Percentiles rank a stretch among this genome's conserved stretches.
Evolutionary conservation across 2,113 vertebrate species (phyloP).

Genomic region (Solea solea): DNA sequence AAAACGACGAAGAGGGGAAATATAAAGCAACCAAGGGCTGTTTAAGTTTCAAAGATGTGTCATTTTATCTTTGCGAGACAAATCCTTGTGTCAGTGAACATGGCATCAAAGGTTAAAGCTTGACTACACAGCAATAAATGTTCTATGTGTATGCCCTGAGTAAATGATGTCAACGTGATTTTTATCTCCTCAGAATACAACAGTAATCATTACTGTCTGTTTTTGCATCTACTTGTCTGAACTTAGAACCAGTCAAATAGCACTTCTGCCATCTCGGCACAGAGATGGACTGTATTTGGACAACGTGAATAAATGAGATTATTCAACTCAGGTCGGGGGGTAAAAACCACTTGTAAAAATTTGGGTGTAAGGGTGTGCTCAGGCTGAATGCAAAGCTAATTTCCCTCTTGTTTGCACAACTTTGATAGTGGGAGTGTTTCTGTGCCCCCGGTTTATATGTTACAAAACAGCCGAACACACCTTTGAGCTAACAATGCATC

Average conservation of each 20-base stretch:
- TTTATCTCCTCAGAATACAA: conserved; percentile 64
- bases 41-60: conserved; percentile 79
- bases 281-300: conserved; percentile 57
- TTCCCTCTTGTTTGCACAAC: conserved; percentile 31
- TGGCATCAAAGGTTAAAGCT: conserved; percentile 75
- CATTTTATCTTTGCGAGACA: conserved; percentile 73
- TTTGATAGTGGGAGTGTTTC: conserved; percentile 10
- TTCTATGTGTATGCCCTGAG: conserved; percentile 79
- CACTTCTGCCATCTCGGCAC: conserved; percentile 51
- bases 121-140: conserved; percentile 84
- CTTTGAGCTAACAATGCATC: conserved; percentile 19
- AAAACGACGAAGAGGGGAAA: conserved; percentile 56
- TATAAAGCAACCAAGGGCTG: conserved; percentile 80
- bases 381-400: conserved; percentile 41
- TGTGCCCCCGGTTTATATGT: neutral
- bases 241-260: conserved; percentile 38
- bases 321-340: conserved; percentile 63
- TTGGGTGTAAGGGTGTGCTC: conserved; percentile 60
- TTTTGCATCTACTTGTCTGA: conserved; percentile 51
- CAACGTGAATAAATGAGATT: conserved; percentile 49
- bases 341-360: conserved; percentile 63
- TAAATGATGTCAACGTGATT: conserved; percentile 74
- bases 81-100: conserved; percentile 75
- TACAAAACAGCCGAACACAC: conserved; percentile 16
- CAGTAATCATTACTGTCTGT: conserved; percentile 53